Conservation (phyloP, 2,113 vertebrate species). For the Scalopus aquaticus region DNA sequence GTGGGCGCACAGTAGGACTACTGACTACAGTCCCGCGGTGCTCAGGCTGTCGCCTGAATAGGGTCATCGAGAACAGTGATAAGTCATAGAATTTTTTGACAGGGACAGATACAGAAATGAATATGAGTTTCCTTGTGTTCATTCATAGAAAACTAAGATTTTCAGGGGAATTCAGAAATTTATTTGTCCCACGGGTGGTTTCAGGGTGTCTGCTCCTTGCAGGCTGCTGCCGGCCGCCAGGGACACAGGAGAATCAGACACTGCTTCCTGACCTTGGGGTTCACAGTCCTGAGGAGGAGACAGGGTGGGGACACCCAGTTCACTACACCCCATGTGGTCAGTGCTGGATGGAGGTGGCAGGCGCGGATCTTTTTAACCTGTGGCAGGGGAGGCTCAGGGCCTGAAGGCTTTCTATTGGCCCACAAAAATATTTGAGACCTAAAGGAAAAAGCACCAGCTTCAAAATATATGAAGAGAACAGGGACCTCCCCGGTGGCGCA, state of each 20-base stretch:
- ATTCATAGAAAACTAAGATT: not conserved
- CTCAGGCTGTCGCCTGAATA: not conserved
- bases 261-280: not conserved
- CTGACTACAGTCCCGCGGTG: fast-evolving
- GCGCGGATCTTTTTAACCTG: not conserved
- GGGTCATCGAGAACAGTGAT: not conserved
- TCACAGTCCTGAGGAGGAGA: not conserved
- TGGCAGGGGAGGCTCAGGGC: not conserved
- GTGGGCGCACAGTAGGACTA: fast-evolving
- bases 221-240: not conserved
- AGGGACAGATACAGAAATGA: not conserved
- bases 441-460: not conserved
- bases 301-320: not conserved
- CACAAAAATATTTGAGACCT: not conserved
- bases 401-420: not conserved
- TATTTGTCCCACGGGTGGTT: not conserved
- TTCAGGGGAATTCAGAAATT: not conserved
- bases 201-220: not conserved
- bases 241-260: not conserved
- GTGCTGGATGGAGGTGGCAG: fast-evolving
- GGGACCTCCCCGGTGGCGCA: too few species aligned
- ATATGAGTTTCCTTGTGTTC: fast-evolving
- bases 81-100: not conserved
- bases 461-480: not conserved
- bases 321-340: too few species aligned